Conservation (phyloP, 2,113 vertebrate species). For the Cyanoramphus novaezelandiae region DNA sequence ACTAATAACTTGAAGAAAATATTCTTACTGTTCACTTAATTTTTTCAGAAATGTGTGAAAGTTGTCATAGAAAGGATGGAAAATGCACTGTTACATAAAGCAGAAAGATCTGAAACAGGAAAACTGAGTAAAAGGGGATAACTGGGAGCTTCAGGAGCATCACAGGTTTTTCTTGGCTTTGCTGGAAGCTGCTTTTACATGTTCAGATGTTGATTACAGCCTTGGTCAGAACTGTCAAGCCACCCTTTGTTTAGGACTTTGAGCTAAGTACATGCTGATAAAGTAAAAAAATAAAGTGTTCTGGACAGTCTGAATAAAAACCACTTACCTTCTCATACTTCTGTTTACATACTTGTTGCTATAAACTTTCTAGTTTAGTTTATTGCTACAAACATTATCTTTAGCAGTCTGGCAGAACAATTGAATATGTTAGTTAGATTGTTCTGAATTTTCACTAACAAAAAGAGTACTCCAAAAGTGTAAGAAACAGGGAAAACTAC, state of each 20-base stretch:
- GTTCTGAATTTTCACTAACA: neutral
- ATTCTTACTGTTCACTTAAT: neutral
- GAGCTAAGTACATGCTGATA: neutral
- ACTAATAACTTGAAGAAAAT: neutral
- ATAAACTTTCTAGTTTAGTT: neutral
- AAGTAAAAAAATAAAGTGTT: neutral
- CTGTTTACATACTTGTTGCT: neutral
- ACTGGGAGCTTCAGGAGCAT: neutral
- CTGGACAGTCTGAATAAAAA: neutral
- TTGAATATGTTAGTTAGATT: neutral
- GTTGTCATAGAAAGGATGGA: neutral
- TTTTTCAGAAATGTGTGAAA: neutral
- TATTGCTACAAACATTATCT: neutral
- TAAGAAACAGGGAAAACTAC: slow-evolving; percentile 1
- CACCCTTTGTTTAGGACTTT: neutral
- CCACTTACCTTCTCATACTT: neutral
- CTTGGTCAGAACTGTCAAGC: neutral
- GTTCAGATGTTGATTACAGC: neutral
- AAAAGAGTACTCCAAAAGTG: neutral
- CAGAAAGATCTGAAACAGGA: neutral
- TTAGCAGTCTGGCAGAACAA: neutral
- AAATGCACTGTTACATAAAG: neutral
- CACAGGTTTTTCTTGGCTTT: neutral
- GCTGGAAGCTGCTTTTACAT: slow-evolving; percentile 1
- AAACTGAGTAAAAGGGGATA: neutral